These are phyloP conservation scores for Tachysurus fulvidraco DNA, from an alignment of 2,113 vertebrate genomes.

Conservation along the genomic window DNA sequence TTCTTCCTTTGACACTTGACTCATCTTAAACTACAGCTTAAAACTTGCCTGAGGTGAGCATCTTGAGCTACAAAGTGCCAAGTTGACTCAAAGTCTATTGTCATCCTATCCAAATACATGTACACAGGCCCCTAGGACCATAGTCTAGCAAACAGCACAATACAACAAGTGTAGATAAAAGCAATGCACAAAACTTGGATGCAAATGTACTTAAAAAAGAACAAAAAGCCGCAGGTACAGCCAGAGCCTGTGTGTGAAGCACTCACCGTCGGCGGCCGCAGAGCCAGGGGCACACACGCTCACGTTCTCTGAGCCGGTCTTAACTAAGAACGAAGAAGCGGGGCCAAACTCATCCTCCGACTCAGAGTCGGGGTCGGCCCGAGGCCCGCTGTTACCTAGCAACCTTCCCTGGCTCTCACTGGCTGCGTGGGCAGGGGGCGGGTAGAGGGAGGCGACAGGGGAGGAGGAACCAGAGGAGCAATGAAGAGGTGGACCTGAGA, in stretches of 20 bases:
- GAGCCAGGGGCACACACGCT: slow-evolving; percentile 83
- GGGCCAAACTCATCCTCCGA: slow-evolving; percentile 97
- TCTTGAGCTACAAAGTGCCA: slow-evolving; percentile 59
- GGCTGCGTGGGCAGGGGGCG: slow-evolving; percentile 86
- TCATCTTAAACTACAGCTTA: slow-evolving; percentile 44
- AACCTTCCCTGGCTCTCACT: slow-evolving; percentile 94
- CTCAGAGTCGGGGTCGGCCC: slow-evolving; percentile 92
- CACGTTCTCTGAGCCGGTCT: slow-evolving; percentile 91
- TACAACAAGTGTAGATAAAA: neutral
- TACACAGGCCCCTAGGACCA: neutral
- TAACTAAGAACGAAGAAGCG: slow-evolving; percentile 96
- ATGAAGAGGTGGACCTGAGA: slow-evolving; percentile 90
- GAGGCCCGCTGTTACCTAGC: slow-evolving; percentile 93
- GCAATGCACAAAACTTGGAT: neutral
- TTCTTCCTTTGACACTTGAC: slow-evolving; percentile 34
- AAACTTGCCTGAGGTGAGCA: slow-evolving; percentile 61
- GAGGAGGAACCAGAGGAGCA: slow-evolving; percentile 93
- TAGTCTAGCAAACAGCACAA: neutral
- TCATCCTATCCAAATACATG: neutral
- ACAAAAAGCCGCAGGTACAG: neutral
- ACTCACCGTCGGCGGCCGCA: slow-evolving; percentile 86
- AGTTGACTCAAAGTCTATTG: slow-evolving; percentile 2
- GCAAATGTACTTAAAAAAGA: neutral
- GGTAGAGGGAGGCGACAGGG: slow-evolving; percentile 90
- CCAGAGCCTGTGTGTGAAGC: slow-evolving; percentile 67